Evolutionary conservation across 1,140 invertebrate genomes (phyloP), one percentile per base, ranked within the genome.

Genomic region (Drosophila auraria): DNA sequence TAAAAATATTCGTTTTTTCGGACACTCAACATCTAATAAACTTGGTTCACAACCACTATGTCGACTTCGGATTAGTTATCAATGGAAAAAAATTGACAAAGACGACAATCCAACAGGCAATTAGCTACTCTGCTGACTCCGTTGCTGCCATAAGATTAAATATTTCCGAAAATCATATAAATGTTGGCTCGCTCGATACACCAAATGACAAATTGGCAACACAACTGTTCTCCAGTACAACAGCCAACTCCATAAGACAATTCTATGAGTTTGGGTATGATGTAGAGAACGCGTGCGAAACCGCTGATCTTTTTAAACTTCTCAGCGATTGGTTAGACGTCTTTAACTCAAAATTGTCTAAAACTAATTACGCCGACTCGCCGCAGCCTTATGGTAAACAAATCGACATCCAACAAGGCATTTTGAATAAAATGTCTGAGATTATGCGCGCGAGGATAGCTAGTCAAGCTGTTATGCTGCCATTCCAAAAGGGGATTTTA

Each of bases 1-100:
- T 15, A 0, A 38, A 56, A 38, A 38, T 56, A 56, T 56, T 56
- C 53, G 53, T 56, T 9, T 56, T 56, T 56, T 15, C 53, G 17
- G 53, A 56, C 9, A 38, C 33, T 3, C 8, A 17, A 23, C 17
- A 56, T 23, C 12, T 56, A 15, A 23, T 15, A 0, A 38, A 56
- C 8, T 38, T 56, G 33, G 14, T 56, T 9, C 53, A 56, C 12
- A 56, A 38, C 49, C 15, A 50, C 3, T 50, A 50, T n/a, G 2
- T 50, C 3, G 23, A 6, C 7, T 27, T 14, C 7, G 49, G 14
- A 0, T 4, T 50, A 9, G 23, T 27, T 2, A 14, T 50, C 7
- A 27, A 50, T 0, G 47, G 6, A 0, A 50, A 15, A 15, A 25
- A 8, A 15, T 25, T 25, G 12, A 49, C 47, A 3, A 49, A 49